Conservation (phyloP, 2,888 invertebrate species). For the Corbicula japonica region DNA sequence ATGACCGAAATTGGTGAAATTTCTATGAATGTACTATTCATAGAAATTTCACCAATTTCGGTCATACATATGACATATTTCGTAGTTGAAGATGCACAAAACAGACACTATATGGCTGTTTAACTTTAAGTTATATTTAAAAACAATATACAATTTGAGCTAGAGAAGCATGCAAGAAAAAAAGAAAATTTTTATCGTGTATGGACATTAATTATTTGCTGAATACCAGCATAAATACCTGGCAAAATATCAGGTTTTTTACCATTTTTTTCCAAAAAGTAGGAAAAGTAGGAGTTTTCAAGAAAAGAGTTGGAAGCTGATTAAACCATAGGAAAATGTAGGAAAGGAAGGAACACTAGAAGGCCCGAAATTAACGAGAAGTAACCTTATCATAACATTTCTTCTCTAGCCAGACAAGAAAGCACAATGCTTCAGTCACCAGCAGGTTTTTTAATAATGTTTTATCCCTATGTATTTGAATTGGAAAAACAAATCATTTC, state of each 20-base stretch:
- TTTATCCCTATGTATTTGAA: slow-evolving; percentile 17
- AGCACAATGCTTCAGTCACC: slow-evolving; percentile 21
- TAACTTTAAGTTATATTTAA: slow-evolving; percentile 13
- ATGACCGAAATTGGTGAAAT: background rate
- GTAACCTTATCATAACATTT: slow-evolving; percentile 12
- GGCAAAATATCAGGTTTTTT: no score
- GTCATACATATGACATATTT: slow-evolving; percentile 13
- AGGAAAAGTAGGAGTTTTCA: no score
- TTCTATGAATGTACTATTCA: no score
- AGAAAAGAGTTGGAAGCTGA: no score
- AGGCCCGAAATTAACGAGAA: no score
- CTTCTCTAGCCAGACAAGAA: slow-evolving; percentile 4
- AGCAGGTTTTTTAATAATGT: slow-evolving; percentile 23
- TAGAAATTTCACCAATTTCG: slow-evolving; percentile 15
- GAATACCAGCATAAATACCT: slow-evolving; percentile 8
- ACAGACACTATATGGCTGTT: slow-evolving; percentile 8
- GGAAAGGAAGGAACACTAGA: no score
- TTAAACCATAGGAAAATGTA: no score
- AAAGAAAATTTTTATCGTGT: no score
- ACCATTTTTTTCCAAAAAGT: no score
- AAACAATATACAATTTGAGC: slow-evolving; percentile 15
- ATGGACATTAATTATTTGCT: slow-evolving; percentile 13
- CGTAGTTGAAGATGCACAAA: slow-evolving; percentile 7
- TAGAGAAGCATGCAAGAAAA: slow-evolving; percentile 7
- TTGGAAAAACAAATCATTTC: slow-evolving; percentile 26